These are phyloP conservation scores for Listronotus oregonensis DNA, from an alignment of 1,140 invertebrate genomes.

Conservation along the genomic window DNA sequence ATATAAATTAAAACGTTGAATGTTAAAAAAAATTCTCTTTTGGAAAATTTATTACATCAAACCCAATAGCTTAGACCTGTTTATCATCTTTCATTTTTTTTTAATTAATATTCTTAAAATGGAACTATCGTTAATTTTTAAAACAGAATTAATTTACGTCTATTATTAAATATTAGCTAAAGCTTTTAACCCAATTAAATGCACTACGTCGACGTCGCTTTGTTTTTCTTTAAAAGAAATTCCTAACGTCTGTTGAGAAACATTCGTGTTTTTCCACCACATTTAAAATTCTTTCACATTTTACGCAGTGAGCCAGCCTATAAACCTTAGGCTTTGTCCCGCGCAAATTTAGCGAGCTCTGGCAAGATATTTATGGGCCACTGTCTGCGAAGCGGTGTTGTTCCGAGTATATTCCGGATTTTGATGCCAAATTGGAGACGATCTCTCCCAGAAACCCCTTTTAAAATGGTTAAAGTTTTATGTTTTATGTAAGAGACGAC, in stretches of 20 bases:
- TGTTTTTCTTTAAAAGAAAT: not conserved
- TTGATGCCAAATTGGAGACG: slow-evolving; percentile 55
- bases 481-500: slow-evolving; percentile 47
- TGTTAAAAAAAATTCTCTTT: too few species aligned
- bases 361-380: slow-evolving; percentile 41
- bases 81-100: too few species aligned
- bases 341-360: slow-evolving; percentile 26
- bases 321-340: slow-evolving; percentile 27
- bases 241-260: slow-evolving; percentile 7
- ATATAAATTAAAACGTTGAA: too few species aligned
- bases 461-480: slow-evolving; percentile 50
- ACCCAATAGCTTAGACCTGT: too few species aligned
- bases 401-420: slow-evolving; percentile 54
- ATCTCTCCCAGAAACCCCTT: slow-evolving; percentile 53
- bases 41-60: too few species aligned
- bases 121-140: too few species aligned
- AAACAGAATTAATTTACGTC: too few species aligned
- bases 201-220: too few species aligned
- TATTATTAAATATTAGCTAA: too few species aligned
- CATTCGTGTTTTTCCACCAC: slow-evolving; percentile 23
- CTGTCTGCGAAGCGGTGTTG: slow-evolving; percentile 45
- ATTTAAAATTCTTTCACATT: slow-evolving; percentile 30
- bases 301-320: slow-evolving; percentile 24
- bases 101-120: too few species aligned
- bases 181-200: too few species aligned